phyloP scores from a whole-genome alignment of 2,113 vertebrate species.

The Callocephalon fimbriatum region DNA sequence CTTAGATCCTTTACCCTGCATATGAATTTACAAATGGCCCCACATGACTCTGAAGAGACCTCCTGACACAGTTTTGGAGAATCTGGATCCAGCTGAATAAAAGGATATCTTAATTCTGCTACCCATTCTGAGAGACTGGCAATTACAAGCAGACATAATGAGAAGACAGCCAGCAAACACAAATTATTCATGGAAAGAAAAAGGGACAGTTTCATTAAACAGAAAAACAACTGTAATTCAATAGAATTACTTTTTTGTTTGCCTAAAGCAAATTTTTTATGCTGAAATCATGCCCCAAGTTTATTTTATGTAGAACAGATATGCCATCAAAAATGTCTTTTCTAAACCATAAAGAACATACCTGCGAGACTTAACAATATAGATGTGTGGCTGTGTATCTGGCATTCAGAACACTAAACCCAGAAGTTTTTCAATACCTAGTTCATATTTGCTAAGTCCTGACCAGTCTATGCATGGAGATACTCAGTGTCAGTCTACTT shows the following conservation, averaged over 20 bases:
- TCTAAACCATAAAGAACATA: background rate
- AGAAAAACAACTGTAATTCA: background rate
- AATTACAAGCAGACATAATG: background rate
- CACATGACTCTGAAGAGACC: background rate
- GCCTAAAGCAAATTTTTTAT: background rate
- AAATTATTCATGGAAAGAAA: background rate
- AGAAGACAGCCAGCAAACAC: background rate
- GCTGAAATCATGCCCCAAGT: background rate
- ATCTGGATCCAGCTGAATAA: background rate
- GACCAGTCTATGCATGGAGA: background rate
- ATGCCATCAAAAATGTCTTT: background rate
- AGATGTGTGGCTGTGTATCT: background rate
- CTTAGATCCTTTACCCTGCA: background rate
- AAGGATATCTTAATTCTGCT: background rate
- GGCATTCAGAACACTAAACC: background rate
- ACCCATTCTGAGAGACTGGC: background rate
- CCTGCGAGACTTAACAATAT: background rate
- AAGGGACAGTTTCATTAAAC: background rate
- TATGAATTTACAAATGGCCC: background rate
- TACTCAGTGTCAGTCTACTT: background rate
- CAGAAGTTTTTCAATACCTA: background rate
- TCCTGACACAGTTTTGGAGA: background rate
- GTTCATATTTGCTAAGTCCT: background rate
- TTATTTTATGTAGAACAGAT: background rate
- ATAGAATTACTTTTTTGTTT: background rate